Evolutionary conservation across 2,113 vertebrate species (phyloP).

Genomic region (Muntiacus reevesi): DNA sequence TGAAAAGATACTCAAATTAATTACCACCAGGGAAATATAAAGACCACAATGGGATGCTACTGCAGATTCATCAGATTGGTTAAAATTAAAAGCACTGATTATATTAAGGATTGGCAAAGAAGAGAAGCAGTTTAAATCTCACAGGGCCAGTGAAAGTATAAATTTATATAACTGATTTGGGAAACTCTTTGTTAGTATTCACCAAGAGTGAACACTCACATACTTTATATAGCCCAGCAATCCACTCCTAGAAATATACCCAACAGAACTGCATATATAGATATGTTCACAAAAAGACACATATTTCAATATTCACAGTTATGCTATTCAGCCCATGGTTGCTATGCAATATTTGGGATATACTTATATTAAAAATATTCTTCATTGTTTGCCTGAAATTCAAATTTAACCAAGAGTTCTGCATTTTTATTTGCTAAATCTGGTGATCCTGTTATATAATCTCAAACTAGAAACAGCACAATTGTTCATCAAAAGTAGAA

Average conservation of each 20-base stretch:
- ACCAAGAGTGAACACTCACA: not conserved
- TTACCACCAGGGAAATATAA: not conserved
- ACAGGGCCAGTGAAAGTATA: not conserved
- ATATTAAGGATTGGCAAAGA: not conserved
- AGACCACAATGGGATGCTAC: not conserved
- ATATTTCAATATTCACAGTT: not conserved
- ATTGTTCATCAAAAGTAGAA: not conserved
- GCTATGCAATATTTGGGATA: not conserved
- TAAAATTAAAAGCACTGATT: not conserved
- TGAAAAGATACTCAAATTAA: not conserved
- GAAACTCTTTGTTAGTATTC: not conserved
- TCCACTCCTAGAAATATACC: not conserved
- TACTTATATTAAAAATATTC: not conserved
- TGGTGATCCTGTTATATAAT: not conserved
- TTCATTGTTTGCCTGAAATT: not conserved
- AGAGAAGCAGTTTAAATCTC: not conserved
- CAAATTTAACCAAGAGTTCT: not conserved
- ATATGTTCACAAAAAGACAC: not conserved
- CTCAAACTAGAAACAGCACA: not conserved
- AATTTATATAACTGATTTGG: not conserved
- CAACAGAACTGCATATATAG: not conserved
- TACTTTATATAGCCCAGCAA: not conserved
- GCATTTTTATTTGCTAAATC: not conserved
- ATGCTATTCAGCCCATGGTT: not conserved
- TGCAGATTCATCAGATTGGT: not conserved